Evolutionary conservation across 2,888 invertebrate genomes (phyloP), one percentile per base, ranked within the genome.

Genomic region (Cepaea hortensis): DNA sequence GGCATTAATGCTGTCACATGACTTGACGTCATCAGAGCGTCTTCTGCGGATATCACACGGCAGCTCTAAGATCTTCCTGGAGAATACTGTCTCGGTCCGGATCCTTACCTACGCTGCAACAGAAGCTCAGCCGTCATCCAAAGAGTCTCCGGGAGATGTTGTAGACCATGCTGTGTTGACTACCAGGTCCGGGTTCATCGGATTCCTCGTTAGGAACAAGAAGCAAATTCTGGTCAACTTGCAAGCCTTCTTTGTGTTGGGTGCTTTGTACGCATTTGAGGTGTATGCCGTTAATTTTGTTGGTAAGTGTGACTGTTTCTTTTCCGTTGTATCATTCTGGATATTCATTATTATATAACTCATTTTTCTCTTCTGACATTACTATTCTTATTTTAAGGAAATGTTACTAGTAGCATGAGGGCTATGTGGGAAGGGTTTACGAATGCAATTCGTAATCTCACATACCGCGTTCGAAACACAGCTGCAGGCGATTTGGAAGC

Each of bases 231-330:
- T 81, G 7, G 18, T 85, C 9, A 81, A 81, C 48, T 11, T 85
- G 4, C 46, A 46, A 35, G n/a, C 85, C 15, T 85, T 85, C 46
- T 81, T 85, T 48, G 3, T 76, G 61, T 15, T 85, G 3, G 73
- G 81, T 1, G 50, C 81, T 20, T 48, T 85, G 23, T 85, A 85
- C 50, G 81, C 81, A 0, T 85, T 81, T 70, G 85, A 85, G 61
- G 81, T 81, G 11, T 85, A 68, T 35, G 61, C 81, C 11, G 75
- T 81, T 13, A 85, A 85, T 65, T 85, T 85, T 81, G 73, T 85
- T 4, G 81, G 85, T 85, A 35, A 75, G 75, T 65, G n/a, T 15
- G 68, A 15, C 13, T 68, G 18, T 35, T 35, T 35, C 35, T 35
- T 35, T 35, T 35, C 35, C 35, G 35, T 0, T 35, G 35, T 35